phyloP scores from a whole-genome alignment of 2,888 invertebrate genomes.

The Antheraea yamamai region DNA sequence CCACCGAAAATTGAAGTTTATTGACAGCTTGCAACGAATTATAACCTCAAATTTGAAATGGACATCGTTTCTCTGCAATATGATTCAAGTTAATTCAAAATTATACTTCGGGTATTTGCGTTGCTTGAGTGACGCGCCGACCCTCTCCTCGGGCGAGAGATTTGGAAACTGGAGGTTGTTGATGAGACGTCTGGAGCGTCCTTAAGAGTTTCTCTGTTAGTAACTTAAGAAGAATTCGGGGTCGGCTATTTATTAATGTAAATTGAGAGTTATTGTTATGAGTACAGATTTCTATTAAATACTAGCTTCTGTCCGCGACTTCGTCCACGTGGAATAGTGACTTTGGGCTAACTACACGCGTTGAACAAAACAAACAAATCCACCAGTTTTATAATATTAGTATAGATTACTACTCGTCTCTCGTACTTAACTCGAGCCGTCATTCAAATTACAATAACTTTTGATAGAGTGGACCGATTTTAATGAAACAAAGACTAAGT shows the following conservation, averaged over 20 bases:
- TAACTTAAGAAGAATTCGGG: conserved; percentile 7
- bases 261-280: not conserved
- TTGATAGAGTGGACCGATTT: too few species aligned
- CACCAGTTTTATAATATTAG: too few species aligned
- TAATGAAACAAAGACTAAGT: too few species aligned
- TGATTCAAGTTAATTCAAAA: not conserved
- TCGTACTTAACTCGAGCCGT: too few species aligned
- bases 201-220: not conserved
- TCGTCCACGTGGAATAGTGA: too few species aligned
- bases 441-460: too few species aligned
- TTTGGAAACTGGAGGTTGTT: not conserved
- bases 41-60: not conserved
- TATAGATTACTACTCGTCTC: too few species aligned
- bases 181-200: not conserved
- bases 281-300: too few species aligned
- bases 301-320: too few species aligned
- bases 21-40: not conserved
- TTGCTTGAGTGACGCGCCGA: not conserved
- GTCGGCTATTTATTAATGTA: not conserved
- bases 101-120: not conserved
- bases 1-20: not conserved
- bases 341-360: too few species aligned
- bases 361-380: too few species aligned
- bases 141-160: not conserved
- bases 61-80: not conserved